A percentile compares a stretch with the other conserved stretches of the same genome.
Conservation (phyloP, 2,888 invertebrate genomes). For the Volucella bombylans region DNA sequence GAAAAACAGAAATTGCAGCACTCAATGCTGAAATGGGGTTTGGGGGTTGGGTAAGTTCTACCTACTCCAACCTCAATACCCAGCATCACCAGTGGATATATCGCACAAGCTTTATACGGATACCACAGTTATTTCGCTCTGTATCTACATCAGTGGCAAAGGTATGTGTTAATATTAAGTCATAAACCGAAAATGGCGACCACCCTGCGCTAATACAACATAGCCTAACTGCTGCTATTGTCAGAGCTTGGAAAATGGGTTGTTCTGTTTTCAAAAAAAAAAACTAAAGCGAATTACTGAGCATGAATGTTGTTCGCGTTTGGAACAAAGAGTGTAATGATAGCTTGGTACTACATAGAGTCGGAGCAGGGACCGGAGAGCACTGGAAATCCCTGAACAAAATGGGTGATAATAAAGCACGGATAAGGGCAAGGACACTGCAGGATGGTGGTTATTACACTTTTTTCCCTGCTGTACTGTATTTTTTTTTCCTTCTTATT, state of each 20-base stretch:
- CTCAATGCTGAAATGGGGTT: slow-evolving; percentile 9
- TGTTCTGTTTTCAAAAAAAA: slow-evolving; percentile 45
- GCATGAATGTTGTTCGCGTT: slow-evolving; percentile 47
- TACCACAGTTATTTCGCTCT: neutral
- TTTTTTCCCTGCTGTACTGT: slow-evolving; percentile 51
- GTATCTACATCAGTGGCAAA: slow-evolving; percentile 33
- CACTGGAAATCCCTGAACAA: slow-evolving; percentile 66
- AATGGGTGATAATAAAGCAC: slow-evolving; percentile 72
- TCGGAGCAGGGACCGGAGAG: slow-evolving; percentile 13
- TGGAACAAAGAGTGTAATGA: slow-evolving; percentile 47
- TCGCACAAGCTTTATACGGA: slow-evolving; percentile 19
- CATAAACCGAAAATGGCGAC: slow-evolving; percentile 71
- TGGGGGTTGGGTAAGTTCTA: slow-evolving; percentile 26
- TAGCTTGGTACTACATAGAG: slow-evolving; percentile 17
- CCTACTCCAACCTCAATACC: slow-evolving; percentile 32
- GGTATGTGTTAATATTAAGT: slow-evolving; percentile 68
- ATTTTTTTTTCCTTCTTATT: slow-evolving; percentile 52
- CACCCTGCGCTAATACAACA: slow-evolving; percentile 51
- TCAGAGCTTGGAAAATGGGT: slow-evolving; percentile 33
- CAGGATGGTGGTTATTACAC: slow-evolving; percentile 69
- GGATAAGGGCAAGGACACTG: slow-evolving; percentile 72
- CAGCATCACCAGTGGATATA: slow-evolving; percentile 31
- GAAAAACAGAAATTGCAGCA: slow-evolving; percentile 69
- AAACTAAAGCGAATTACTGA: slow-evolving; percentile 35
- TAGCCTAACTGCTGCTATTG: slow-evolving; percentile 20